Base-by-base conservation (phyloP, 92 coral and sea anemone species). In the Nematostella vectensis region DNA sequence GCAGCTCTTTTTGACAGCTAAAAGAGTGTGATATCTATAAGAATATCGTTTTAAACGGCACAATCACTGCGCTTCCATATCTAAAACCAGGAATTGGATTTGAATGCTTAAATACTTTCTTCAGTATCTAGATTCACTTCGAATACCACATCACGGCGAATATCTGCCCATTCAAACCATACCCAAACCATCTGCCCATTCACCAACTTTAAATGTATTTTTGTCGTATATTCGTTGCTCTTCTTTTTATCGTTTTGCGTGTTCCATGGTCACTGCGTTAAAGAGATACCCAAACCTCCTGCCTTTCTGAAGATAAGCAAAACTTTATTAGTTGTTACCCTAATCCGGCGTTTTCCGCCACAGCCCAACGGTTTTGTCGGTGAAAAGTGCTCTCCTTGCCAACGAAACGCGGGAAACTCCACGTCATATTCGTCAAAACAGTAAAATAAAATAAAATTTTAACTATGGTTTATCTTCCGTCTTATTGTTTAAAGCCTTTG, bases 231-330 rank as follows among this genome's bases (percentile, higher is more conserved):
- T n/a, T n/a, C n/a, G n/a, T 19, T 10, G 23, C 12, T 6, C 4
- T 19, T 22, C 11, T 4, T 4, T 19, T 45, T 45, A 45, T 45
- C 51, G 9, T 4, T 17, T 17, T 11, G 4, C 21, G 18, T 9
- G 21, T 22, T 11, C 51, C 51, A 45, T 45, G 51, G 51, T 45
- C 51, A 45, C 51, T 33, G 8, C 40, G 40, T 33, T 33, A 33
- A 33, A 33, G 8, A 45, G 51, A 45, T 45, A 45, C 23, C 51
- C 40, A 6, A 58, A 58, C 36, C 17, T 50, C 33, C 23, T 28
- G 18, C 29, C 43, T 33, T 24, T 33, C 29, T 4, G 28, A 20
- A 33, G 29, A 58, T 58, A 38, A 58, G 40, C 63, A 58, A 58
- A 22, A 0, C 63, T 39, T 57, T 36, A 57, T 57, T 58, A 39